Base-by-base conservation (phyloP, 2,888 invertebrate species). In the Agonopterix heracliana region DNA sequence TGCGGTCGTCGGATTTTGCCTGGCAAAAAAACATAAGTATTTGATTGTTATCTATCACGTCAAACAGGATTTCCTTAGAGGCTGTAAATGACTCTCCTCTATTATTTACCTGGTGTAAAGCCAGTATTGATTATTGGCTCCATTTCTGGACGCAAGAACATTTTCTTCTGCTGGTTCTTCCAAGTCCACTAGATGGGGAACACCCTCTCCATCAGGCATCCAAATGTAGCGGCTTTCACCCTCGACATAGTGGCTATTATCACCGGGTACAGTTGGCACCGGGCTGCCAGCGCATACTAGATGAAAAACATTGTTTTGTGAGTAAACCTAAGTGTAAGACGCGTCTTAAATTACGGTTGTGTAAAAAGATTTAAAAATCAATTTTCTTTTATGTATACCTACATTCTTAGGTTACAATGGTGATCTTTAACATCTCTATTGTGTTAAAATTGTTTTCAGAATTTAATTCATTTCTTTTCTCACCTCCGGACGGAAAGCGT, bases 181-280 rank as follows among this genome's bases (percentile, higher is more conserved):
- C 7, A 78, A 56, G 53, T 78, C 79, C 9, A 76, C 66, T 2
- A 48, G 51, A 14, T 72, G 69, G 50, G 70, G 49, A 2, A 57
- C 47, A 1, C 72, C 72, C 5, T 75, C 67, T 1, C 62, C 72
- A 42, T 63, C 74, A 2, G 73, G 66, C 41, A 87, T 84, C 84
- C 84, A 86, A 47, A 87, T 69, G 59, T 81, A 88, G 1, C 78
- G 78, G 57, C 82, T 84, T 47, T 71, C 66, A 0, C 86, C 86
- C 55, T 85, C 84, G 2, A 81, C 77, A 62, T 86, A 86, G 59
- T 81, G 72, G 51, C 79, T 82, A 51, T 86, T 86, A 53, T 85
- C 81, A 14, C 80, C 79, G n/a, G 84, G 84, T 10, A 73, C 48
- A 5, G 57, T 14, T 9, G 78, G 75, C 11, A 77, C 60, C 12